Evolutionary conservation across 2,888 invertebrate genomes (phyloP), one percentile per base, ranked within the genome.

Genomic region (Neoitamus cyanurus): DNA sequence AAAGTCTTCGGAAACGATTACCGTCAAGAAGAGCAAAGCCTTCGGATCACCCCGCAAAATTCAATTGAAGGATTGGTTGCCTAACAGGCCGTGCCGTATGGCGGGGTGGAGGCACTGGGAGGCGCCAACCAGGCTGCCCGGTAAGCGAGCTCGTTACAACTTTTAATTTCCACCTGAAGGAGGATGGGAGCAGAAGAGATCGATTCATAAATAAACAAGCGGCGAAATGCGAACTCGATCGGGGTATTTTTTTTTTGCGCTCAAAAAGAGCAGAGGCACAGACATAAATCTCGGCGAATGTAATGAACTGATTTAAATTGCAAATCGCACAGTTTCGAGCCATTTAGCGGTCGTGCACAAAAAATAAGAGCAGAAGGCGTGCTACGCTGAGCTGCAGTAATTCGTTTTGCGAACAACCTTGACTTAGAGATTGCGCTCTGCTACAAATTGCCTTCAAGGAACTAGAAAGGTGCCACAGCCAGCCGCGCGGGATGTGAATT

Each of bases 321-420:
- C 80, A 80, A 80, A 80, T 80, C 58, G 31, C 34, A 11, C 36
- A 20, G 34, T 36, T 80, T 15, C 20, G 34, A 34, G 42, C 11
- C 80, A 80, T 34, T 80, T 80, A 58, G 36, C 58, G 46, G 28
- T 80, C 68, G 80, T 58, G 36, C 58, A 9, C 31, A 28, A 80
- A 68, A 80, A 80, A 80, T 80, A 80, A 58, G 80, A 80, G 31
- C 80, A 80, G 68, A 34, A 80, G 80, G 80, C 80, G 80, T 80
- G 80, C 46, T 68, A 30, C 48, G 58, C 25, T 25, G 58, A 15
- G 20, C 20, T 28, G 77, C 48, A 77, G 77, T 46, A 31, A 31
- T 58, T 80, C 31, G 15, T 58, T 80, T 68, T 80, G n/a, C n/a
- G 30, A 48, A 30, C 31, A 68, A 80, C 80, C 80, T 80, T 80